Conservation (phyloP, 2,113 vertebrate genomes). For the Psittacula cyanocephala region DNA sequence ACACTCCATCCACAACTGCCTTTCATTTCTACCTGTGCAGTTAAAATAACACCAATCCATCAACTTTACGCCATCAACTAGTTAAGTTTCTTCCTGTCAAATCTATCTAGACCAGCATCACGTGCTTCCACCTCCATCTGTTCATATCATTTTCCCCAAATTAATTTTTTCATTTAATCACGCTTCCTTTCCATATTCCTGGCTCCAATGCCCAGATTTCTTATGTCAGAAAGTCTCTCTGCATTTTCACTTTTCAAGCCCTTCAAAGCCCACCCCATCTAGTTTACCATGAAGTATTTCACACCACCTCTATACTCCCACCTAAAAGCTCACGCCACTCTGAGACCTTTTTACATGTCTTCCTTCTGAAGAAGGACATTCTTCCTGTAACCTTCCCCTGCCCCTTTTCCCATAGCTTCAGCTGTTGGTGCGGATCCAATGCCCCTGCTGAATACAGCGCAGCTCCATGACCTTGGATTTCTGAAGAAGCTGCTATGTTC, state of each 20-base stretch:
- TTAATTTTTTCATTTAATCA: background rate
- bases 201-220: background rate
- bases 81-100: background rate
- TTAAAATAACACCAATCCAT: background rate
- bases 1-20: background rate
- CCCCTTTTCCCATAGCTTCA: background rate
- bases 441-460: background rate
- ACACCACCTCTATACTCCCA: background rate
- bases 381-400: background rate
- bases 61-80: background rate
- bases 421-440: background rate
- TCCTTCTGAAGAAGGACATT: background rate
- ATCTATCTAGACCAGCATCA: background rate
- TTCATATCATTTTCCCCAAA: background rate
- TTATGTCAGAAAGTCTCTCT: background rate
- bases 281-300: background rate
- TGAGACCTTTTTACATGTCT: background rate
- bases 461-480: background rate
- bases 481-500: background rate
- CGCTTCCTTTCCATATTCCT: background rate
- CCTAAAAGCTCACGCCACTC: background rate
- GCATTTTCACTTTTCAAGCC: background rate
- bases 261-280: background rate
- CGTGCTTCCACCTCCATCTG: background rate
- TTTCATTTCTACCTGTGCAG: background rate